Evolutionary conservation across 92 coral and sea anemone species (phyloP).

Genomic region (Parazoanthus swiftii): DNA sequence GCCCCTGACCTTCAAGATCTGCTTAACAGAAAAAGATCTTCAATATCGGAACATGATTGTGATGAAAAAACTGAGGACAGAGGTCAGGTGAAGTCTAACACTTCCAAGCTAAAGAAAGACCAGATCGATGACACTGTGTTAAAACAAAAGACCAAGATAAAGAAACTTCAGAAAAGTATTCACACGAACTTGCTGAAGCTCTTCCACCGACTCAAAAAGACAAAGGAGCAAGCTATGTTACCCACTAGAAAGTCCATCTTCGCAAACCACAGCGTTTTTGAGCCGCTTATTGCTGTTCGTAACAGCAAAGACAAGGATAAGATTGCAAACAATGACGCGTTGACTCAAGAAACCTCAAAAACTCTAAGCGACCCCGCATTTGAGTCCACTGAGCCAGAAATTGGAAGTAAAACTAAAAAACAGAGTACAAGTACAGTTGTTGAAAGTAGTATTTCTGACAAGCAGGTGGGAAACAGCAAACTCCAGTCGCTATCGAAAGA

Average conservation of each 20-base stretch:
- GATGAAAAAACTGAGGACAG: background rate
- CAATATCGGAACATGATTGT: background rate
- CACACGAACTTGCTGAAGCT: conserved; percentile 72
- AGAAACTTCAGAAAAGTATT: conserved; percentile 72
- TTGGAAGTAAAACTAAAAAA: background rate
- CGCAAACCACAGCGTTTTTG: conserved; percentile 32
- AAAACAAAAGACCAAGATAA: conserved; percentile 65
- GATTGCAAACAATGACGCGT: background rate
- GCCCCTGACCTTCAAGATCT: conserved; percentile 35
- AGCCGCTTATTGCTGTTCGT: conserved; percentile 21
- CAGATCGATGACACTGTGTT: conserved; percentile 34
- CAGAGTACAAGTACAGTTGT: background rate
- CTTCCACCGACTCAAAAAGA: conserved; percentile 67
- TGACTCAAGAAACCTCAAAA: background rate
- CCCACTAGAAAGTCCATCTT: conserved; percentile 30
- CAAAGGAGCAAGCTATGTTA: background rate
- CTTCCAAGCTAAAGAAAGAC: conserved; percentile 46
- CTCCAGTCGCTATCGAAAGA: background rate
- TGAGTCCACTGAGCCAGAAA: conserved; percentile 25
- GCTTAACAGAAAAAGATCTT: conserved; percentile 6
- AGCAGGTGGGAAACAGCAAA: conserved; percentile 6
- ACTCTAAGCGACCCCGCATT: conserved; percentile 29
- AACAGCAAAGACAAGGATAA: background rate
- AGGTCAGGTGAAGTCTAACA: conserved; percentile 8
- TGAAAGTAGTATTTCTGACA: background rate